Base-by-base conservation (phyloP, 2,797 vertebrate species). In the Sebastiscus albofasciatus region DNA sequence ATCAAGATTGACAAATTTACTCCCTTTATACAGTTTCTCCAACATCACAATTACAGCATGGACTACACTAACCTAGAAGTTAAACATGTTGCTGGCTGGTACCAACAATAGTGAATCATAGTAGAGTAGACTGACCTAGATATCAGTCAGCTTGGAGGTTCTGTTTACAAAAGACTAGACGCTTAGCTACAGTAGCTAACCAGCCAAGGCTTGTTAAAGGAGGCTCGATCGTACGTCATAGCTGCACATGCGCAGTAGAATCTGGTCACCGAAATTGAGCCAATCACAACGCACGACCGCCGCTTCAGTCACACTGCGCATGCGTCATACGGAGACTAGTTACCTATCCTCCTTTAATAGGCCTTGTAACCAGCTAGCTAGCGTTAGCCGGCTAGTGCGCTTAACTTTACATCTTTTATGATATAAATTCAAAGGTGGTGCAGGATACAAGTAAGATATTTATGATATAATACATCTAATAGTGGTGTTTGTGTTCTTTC, bases 111-210 rank as follows among this genome's bases (percentile, higher is more conserved):
- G 4, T 2, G 31, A 34, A 46, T 29, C 18, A 1, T 1, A 4
- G 2, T 64, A 18, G n/a, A 18, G 42, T 9, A 27, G 6, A 2
- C 2, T 79, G 69, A 79, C 77, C 74, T 67, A 73, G 10, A 66
- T 80, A 61, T 69, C 33, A 72, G 13, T 39, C 2, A 64, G 24
- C 39, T 33, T 22, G n/a, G 33, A 83, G 42, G 67, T 18, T 90
- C 39, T 94, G 90, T 94, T 94, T 94, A 92, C 90, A 64, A 90
- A 85, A 90, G 86, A 76, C 73, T 33, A 42, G 60, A 65, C 29
- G 86, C 59, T 16, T 84, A 90, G 68, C 82, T 52, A 7, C 22
- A 6, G 55, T 4, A 33, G 81, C 87, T 89, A 84, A 61, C 62
- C 62, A 66, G 67, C 70, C 59, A 66, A 64, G 5, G 36, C 36